Conservation (phyloP, 2,113 vertebrate species). For the Semicossyphus pulcher region DNA sequence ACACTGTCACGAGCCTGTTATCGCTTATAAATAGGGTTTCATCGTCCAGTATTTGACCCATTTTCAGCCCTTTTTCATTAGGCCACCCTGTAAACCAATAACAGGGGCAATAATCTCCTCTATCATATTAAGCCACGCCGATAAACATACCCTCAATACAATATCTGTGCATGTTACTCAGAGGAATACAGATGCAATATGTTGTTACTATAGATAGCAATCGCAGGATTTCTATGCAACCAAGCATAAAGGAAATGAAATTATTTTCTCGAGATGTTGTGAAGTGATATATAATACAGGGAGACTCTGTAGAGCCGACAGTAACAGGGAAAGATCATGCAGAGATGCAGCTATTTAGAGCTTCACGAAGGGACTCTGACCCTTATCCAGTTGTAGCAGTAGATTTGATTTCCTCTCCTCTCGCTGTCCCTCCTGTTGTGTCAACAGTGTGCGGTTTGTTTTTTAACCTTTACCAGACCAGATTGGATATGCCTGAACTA, state of each 20-base stretch:
- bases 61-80: conserved; percentile 21
- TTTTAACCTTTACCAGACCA: neutral
- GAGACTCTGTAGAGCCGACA: too few relatives aligned
- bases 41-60: conserved; percentile 3
- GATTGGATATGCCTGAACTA: neutral
- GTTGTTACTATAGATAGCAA: conserved; percentile 34
- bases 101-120: conserved; percentile 9
- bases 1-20: neutral
- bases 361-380: conserved; percentile 11
- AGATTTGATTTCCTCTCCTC: conserved; percentile 23
- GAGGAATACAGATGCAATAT: conserved; percentile 51
- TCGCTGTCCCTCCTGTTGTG: neutral
- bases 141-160: conserved; percentile 28
- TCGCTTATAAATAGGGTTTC: neutral
- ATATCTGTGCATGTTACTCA: conserved; percentile 22
- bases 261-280: conserved; percentile 35
- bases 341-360: conserved; percentile 13
- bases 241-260: conserved; percentile 46
- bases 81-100: conserved; percentile 4
- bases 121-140: conserved; percentile 17
- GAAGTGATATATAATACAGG: conserved; percentile 33
- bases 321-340: conserved; percentile 9
- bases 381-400: neutral
- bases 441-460: neutral
- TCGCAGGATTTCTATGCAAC: conserved; percentile 1